phyloP scores from a whole-genome alignment of 2,888 invertebrate species.

The Parthenolecanium corni region DNA sequence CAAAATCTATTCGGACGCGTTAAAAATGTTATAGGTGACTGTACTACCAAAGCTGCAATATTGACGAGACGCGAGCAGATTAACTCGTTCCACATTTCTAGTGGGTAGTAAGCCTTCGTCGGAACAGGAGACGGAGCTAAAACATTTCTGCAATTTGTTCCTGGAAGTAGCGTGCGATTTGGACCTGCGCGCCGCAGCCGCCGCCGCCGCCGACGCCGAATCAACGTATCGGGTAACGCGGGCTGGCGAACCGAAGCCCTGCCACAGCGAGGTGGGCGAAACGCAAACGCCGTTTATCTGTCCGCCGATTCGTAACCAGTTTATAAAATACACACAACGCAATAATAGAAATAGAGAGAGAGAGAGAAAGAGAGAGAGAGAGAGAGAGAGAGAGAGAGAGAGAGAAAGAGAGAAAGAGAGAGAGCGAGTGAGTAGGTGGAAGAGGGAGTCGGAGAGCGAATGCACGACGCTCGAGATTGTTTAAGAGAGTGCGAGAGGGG shows the following conservation, averaged over 20 bases:
- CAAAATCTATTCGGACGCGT: conserved; percentile 12
- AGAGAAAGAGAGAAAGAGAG: no score
- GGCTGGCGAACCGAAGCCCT: conserved; percentile 28
- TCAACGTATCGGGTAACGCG: conserved; percentile 16
- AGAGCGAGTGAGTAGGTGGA: no score
- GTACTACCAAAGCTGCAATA: conserved; percentile 94
- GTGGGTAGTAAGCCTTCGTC: conserved; percentile 43
- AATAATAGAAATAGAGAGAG: no score
- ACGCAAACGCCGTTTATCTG: conserved; percentile 71
- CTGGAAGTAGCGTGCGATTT: conserved; percentile 37
- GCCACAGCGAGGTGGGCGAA: conserved; percentile 45
- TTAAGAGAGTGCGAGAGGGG: no score
- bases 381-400: no score
- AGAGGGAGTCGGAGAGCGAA: no score
- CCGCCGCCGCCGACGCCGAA: conserved; percentile 31
- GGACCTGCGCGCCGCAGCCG: no score
- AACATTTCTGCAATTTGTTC: conserved; percentile 78
- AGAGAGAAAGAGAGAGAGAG: no score
- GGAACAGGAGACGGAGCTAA: conserved; percentile 76
- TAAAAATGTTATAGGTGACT: conserved; percentile 45
- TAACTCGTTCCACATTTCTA: conserved; percentile 41
- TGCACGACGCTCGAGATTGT: no score
- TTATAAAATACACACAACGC: no score
- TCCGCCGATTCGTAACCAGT: conserved; percentile 23
- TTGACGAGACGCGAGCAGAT: conserved; percentile 72